phyloP scores from a whole-genome alignment of 92 coral and sea anemone species.

The Pocillopora grandis region DNA sequence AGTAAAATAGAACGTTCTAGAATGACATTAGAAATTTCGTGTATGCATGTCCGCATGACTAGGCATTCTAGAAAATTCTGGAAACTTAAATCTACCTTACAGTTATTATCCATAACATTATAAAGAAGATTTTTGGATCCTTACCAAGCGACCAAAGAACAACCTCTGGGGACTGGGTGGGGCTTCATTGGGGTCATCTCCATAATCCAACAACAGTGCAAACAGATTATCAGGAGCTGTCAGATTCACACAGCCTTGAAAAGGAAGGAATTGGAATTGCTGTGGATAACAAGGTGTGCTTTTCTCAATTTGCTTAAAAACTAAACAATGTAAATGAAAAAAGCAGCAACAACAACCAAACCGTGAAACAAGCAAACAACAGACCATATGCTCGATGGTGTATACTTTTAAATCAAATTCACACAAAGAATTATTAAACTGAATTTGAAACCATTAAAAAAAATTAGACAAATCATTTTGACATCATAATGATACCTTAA shows the following conservation, averaged over 20 bases:
- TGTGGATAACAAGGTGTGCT: constrained; percentile 22
- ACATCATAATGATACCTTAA: too few relatives aligned
- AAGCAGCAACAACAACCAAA: too few relatives aligned
- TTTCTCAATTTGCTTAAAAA: neutral
- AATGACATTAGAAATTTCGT: too few relatives aligned
- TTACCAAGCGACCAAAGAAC: constrained; percentile 88
- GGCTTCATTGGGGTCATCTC: constrained; percentile 68
- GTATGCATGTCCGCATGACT: too few relatives aligned
- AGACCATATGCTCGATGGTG: neutral
- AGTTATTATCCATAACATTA: too few relatives aligned
- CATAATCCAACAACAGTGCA: constrained; percentile 79
- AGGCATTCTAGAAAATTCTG: too few relatives aligned
- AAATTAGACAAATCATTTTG: too few relatives aligned
- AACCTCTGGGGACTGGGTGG: constrained; percentile 52
- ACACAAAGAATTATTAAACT: too few relatives aligned
- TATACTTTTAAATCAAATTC: neutral
- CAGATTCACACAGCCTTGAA: constrained; percentile 81
- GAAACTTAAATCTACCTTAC: too few relatives aligned
- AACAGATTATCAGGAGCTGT: constrained; percentile 80
- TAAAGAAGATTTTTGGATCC: neutral
- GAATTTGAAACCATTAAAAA: too few relatives aligned
- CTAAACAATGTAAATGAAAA: neutral
- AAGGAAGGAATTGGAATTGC: constrained; percentile 83
- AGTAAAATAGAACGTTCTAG: too few relatives aligned
- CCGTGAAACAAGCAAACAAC: too few relatives aligned